Conservation (phyloP, 2,797 vertebrate genomes). For the Synanceia verrucosa region DNA sequence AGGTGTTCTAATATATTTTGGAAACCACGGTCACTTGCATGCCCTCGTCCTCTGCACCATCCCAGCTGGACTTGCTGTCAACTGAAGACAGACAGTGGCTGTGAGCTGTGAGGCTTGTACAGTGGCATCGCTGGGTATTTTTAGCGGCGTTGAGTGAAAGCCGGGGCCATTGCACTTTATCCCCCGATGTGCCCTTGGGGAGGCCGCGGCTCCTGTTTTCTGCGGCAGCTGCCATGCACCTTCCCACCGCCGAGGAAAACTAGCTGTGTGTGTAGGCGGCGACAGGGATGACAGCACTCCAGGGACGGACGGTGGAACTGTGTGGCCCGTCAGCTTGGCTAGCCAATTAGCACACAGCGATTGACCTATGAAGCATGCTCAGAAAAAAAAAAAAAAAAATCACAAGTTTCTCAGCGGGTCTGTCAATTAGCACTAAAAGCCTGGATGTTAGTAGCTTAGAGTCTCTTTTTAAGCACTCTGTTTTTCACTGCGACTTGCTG, state of each 20-base stretch:
- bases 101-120: constrained; percentile 25
- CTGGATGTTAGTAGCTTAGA: constrained; percentile 36
- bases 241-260: constrained; percentile 52
- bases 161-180: constrained; percentile 45
- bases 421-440: constrained; percentile 78
- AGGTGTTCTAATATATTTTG: background rate
- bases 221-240: constrained; percentile 72
- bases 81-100: constrained; percentile 12
- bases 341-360: constrained; percentile 79
- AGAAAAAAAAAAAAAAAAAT: background rate
- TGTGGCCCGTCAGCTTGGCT: constrained; percentile 55
- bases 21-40: background rate
- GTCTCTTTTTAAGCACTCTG: constrained; percentile 37
- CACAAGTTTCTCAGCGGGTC: constrained; percentile 46
- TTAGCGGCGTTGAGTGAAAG: constrained; percentile 72
- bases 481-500: constrained; percentile 41
- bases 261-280: constrained; percentile 55
- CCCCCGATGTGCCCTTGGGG: constrained; percentile 43
- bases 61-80: constrained; percentile 26
- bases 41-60: constrained; percentile 17
- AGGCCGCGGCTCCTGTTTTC: constrained; percentile 53
- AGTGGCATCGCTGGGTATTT: constrained; percentile 64
- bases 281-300: constrained; percentile 63
- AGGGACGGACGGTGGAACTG: constrained; percentile 57
- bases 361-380: constrained; percentile 56